These are phyloP conservation scores for Trachemys scripta DNA, from an alignment of 2,113 vertebrate species.

Conservation along the genomic window DNA sequence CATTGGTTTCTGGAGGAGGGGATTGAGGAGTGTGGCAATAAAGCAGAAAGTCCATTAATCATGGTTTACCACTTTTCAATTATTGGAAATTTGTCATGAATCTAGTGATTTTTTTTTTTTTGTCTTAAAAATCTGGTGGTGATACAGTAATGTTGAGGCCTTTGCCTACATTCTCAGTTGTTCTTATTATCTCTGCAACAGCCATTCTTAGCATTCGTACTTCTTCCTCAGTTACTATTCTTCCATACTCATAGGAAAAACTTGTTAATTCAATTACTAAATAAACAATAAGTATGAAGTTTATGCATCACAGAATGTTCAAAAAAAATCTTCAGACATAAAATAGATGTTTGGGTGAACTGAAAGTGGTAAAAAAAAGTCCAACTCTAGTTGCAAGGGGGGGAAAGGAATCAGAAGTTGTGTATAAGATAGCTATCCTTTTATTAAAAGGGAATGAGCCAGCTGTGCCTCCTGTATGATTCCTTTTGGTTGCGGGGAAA, in stretches of 20 bases:
- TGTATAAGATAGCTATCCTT: background rate
- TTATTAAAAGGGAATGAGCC: fast-evolving
- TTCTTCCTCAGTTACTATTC: background rate
- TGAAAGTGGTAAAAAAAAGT: background rate
- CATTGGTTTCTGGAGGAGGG: background rate
- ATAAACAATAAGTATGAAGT: background rate
- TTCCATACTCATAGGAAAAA: background rate
- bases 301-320: background rate
- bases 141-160: too few species aligned
- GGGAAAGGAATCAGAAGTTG: background rate
- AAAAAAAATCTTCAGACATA: background rate
- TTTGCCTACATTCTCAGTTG: background rate
- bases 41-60: background rate
- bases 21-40: background rate
- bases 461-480: background rate
- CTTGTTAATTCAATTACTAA: background rate
- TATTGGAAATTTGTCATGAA: background rate
- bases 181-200: background rate
- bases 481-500: background rate
- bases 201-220: background rate
- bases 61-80: background rate
- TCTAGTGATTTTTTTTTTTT: background rate
- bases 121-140: too few species aligned
- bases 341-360: background rate
- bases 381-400: background rate